Conservation (phyloP, 2,888 invertebrate species). For the Malachius bipustulatus region DNA sequence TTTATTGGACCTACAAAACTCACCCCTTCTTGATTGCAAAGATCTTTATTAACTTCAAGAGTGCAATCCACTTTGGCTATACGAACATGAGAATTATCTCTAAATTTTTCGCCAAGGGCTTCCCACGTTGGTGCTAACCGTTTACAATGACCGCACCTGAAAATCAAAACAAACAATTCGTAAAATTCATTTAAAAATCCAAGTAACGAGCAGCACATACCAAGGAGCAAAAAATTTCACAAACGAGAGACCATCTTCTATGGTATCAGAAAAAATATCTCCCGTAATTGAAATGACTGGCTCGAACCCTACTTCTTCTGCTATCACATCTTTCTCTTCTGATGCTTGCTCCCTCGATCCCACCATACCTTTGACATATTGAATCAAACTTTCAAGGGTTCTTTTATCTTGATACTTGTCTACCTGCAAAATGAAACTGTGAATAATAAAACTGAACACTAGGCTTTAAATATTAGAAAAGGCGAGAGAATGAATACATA, state of each 20-base stretch:
- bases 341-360: constrained; percentile 30
- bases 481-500: too few species aligned
- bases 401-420: constrained; percentile 62
- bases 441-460: too few species aligned
- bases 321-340: constrained; percentile 23
- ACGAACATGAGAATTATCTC: constrained; percentile 47
- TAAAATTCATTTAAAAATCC: constrained; percentile 7
- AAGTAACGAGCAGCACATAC: constrained; percentile 36
- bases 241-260: constrained; percentile 62
- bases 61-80: constrained; percentile 81
- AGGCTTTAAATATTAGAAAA: too few species aligned
- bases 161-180: constrained; percentile 14
- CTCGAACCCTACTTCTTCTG: constrained; percentile 1
- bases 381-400: constrained; percentile 55
- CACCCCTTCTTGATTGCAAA: constrained; percentile 69
- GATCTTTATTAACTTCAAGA: constrained; percentile 50
- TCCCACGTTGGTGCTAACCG: constrained; percentile 75
- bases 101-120: constrained; percentile 61
- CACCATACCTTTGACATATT: constrained; percentile 60
- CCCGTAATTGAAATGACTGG: constrained; percentile 29
- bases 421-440: constrained; percentile 48
- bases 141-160: constrained; percentile 78
- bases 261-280: constrained; percentile 58
- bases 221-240: constrained; percentile 85
- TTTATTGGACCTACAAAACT: constrained; percentile 11